A percentile compares a stretch with the other conserved stretches of the same genome.
Conservation (phyloP, 2,888 invertebrate genomes). For the Anticlea derivata region DNA sequence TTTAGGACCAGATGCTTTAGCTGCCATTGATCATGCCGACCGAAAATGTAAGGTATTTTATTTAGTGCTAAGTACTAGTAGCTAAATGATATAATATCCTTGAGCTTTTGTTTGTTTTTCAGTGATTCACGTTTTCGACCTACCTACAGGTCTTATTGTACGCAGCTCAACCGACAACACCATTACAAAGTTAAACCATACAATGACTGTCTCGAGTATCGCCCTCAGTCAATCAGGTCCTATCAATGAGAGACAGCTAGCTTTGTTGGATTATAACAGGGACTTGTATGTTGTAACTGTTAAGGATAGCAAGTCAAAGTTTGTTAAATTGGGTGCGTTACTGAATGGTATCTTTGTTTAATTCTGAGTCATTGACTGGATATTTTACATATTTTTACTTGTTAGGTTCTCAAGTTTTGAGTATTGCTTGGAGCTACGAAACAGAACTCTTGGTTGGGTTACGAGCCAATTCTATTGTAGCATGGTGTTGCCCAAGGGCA, state of each 20-base stretch:
- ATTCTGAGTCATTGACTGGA: no score
- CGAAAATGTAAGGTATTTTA: conserved; percentile 85
- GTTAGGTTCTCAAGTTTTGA: conserved; percentile 75
- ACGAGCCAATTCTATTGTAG: conserved; percentile 70
- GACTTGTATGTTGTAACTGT: conserved; percentile 93
- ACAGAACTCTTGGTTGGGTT: conserved; percentile 74
- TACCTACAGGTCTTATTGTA: conserved; percentile 85
- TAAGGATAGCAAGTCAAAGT: conserved; percentile 85
- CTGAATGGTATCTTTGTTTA: background rate
- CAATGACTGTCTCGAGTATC: conserved; percentile 91
- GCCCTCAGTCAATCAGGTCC: conserved; percentile 94
- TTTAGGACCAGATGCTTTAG: conserved; percentile 93
- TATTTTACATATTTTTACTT: background rate
- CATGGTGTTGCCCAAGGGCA: conserved; percentile 76
- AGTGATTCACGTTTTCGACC: conserved; percentile 94
- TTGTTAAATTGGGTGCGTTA: conserved; percentile 88
- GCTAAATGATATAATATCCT: no score
- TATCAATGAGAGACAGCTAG: conserved; percentile 90
- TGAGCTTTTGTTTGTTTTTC: conserved; percentile 35
- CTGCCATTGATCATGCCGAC: conserved; percentile 93
- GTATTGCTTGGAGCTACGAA: conserved; percentile 75
- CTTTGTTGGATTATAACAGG: conserved; percentile 94
- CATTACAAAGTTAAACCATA: conserved; percentile 89
- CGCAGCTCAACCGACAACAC: conserved; percentile 89
- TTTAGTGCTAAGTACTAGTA: no score